phyloP scores from a whole-genome alignment of 2,113 vertebrate genomes.

The Anarhynchus alexandrinus region DNA sequence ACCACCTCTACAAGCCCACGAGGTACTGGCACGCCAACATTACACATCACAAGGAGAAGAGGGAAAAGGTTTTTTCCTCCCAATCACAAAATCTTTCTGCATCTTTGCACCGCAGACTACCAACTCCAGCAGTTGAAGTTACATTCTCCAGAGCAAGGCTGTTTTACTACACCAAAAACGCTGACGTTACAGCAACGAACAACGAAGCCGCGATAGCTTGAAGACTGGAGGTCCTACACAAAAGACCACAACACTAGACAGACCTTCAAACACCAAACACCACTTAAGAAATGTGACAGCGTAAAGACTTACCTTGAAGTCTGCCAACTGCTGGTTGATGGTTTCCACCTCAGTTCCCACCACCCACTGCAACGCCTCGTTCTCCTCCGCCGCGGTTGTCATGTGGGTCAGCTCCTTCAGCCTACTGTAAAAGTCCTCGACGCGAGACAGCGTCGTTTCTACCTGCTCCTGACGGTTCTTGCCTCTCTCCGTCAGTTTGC shows the following conservation, averaged over 20 bases:
- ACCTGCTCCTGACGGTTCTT: conserved; percentile 85
- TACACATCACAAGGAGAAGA: not conserved
- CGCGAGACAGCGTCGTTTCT: conserved; percentile 76
- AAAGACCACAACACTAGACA: not conserved
- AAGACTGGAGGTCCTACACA: not conserved
- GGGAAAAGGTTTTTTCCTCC: not conserved
- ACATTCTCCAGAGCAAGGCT: not conserved
- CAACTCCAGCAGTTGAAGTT: not conserved
- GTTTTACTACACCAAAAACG: not conserved
- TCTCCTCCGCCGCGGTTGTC: conserved; percentile 82
- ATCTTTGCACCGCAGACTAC: not conserved
- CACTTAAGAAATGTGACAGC: accelerated
- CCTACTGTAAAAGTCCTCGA: conserved; percentile 87
- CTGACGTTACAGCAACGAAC: not conserved
- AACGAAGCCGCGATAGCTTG: accelerated
- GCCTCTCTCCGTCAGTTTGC: conserved; percentile 88
- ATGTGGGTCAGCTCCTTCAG: conserved; percentile 83
- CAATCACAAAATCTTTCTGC: not conserved
- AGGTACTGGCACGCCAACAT: not conserved
- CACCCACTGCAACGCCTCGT: conserved; percentile 82
- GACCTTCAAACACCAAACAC: not conserved
- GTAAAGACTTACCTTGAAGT: conserved; percentile 87
- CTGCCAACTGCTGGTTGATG: conserved; percentile 91
- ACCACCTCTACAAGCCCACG: not conserved
- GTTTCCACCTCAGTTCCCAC: conserved; percentile 93